These are phyloP conservation scores for Chascanopsetta lugubris DNA, from an alignment of 2,113 vertebrate genomes.

Conservation along the genomic window DNA sequence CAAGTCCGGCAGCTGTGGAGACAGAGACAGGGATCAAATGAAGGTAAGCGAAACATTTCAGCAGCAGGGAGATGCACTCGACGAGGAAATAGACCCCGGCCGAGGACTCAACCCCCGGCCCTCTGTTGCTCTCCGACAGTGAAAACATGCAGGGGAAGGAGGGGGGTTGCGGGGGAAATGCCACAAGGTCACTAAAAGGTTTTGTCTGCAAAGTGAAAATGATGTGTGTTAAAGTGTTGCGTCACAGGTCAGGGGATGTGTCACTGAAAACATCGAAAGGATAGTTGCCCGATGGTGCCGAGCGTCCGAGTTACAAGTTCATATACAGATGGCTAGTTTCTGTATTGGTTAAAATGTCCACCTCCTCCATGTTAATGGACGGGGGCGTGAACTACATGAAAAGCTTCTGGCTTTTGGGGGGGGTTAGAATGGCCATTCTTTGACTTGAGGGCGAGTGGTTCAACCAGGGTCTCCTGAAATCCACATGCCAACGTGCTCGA, in stretches of 20 bases:
- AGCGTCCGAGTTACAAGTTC: no score
- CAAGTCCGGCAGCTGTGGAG: slow-evolving; percentile 89
- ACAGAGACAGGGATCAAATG: slow-evolving; percentile 15
- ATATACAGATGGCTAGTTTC: background rate
- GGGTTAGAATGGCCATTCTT: no score
- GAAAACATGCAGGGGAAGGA: background rate
- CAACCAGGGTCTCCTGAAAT: no score
- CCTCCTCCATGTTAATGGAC: background rate
- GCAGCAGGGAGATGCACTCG: background rate
- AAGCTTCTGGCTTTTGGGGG: no score
- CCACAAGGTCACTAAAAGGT: background rate
- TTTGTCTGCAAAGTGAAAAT: background rate
- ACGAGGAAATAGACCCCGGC: background rate
- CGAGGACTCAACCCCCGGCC: background rate
- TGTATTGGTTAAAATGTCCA: background rate
- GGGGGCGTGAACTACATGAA: no score
- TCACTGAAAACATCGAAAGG: background rate
- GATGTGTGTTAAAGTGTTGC: background rate
- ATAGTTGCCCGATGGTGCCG: no score
- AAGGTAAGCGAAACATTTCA: slow-evolving; percentile 26
- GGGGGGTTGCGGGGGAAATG: background rate
- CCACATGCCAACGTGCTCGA: no score
- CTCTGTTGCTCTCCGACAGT: background rate
- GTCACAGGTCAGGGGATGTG: background rate
- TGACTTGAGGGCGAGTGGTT: no score